Conservation (phyloP, 2,113 vertebrate species). For the Chloroceryle aenea region DNA sequence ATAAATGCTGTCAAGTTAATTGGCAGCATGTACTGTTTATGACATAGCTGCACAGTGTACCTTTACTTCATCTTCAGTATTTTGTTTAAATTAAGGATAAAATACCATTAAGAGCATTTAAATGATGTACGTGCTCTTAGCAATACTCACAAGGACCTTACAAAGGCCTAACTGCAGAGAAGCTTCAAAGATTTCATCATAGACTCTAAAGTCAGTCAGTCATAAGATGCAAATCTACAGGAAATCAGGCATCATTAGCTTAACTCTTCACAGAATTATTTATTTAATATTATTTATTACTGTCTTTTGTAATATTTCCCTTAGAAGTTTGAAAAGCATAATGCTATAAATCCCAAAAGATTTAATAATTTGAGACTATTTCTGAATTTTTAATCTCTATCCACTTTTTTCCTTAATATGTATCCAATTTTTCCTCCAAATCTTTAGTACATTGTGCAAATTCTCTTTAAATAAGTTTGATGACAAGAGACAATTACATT, state of each 20-base stretch:
- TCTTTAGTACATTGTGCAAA: not conserved
- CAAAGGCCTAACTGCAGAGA: not conserved
- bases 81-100: not conserved
- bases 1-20: conserved; percentile 6
- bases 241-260: not conserved
- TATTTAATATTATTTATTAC: not conserved
- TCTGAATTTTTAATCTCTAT: not conserved
- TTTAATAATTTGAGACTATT: not conserved
- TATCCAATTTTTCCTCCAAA: not conserved
- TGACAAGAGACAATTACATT: not conserved
- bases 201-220: not conserved
- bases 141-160: not conserved
- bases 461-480: not conserved
- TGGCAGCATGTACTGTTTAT: not conserved
- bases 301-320: not conserved
- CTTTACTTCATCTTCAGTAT: not conserved
- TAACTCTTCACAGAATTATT: not conserved
- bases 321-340: not conserved
- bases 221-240: not conserved
- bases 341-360: not conserved
- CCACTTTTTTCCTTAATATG: not conserved
- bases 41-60: not conserved
- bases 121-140: not conserved
- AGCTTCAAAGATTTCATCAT: not conserved
- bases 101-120: not conserved